Evolutionary conservation across 2,797 vertebrate species (phyloP), one percentile per base, ranked within the genome.

Genomic region (Chloroceryle inda): DNA sequence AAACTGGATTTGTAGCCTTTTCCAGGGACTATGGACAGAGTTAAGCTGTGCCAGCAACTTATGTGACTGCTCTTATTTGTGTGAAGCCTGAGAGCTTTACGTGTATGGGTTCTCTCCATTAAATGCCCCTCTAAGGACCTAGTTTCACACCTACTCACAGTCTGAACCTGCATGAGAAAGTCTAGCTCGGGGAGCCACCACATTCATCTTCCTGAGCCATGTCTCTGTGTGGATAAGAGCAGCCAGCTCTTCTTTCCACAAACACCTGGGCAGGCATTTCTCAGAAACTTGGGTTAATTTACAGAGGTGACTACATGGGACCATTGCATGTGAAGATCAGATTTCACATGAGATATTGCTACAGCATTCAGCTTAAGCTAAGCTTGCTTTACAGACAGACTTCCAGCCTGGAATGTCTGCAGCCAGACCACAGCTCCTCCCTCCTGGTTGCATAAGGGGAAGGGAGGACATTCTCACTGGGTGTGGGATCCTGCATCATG

Each of bases 191-290:
- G 49, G 20, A 67, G 29, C 35, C 80, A 79, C 22, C 26, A 29
- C 15, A 9, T 38, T 58, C 0, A 0, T 12, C 33, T 67, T 68
- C 33, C 47, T 52, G n/a, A 82, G 64, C 61, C 3, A 0, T 38
- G 5, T 55, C 11, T 73, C 44, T 16, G 18, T 5, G 1, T 35
- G 37, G n/a, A 14, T 27, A 53, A 74, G 33, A 56, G 21, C 33
- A 88, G 56, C 27, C 72, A 85, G 64, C 21, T 50, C 50, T 38
- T 49, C 27, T 68, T 33, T 44, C 52, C 61, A 37, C 67, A 49
- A 85, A 74, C 24, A 47, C 3, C 50, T 49, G 44, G 44, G 16
- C 59, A 40, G 37, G 9, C 7, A 0, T 18, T 89, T 64, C 79
- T 83, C 44, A 55, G 58, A 71, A 82, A 49, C 33, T 19, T 0